A percentile compares a stretch with the other conserved stretches of the same genome.
These are phyloP conservation scores for Meloe dianella DNA, from an alignment of 2,888 invertebrate genomes.

Conservation along the genomic window DNA sequence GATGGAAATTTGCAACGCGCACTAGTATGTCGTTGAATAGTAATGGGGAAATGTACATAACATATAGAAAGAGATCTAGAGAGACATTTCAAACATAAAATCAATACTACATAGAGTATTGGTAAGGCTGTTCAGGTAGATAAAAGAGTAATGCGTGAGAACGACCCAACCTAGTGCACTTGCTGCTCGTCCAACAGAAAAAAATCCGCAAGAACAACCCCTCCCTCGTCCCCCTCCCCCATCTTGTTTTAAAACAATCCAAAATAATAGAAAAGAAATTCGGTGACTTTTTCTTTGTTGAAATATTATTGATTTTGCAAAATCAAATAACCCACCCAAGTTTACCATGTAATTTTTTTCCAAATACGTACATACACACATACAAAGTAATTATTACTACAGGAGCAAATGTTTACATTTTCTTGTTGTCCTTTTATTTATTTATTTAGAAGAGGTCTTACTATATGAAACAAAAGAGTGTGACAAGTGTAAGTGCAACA, in stretches of 20 bases:
- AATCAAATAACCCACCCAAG: constrained; percentile 18
- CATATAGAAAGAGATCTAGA: constrained; percentile 26
- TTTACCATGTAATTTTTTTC: constrained; percentile 43
- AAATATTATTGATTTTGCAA: background rate
- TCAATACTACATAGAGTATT: constrained; percentile 21
- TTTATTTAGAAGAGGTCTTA: constrained; percentile 52
- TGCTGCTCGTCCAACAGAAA: constrained; percentile 30
- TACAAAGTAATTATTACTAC: constrained; percentile 57
- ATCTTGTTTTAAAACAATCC: background rate
- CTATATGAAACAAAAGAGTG: constrained; percentile 57
- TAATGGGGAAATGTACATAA: constrained; percentile 19
- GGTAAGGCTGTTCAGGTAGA: constrained; percentile 27
- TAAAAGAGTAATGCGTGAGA: constrained; percentile 44
- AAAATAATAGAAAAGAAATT: background rate
- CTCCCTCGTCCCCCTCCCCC: background rate
- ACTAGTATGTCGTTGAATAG: constrained; percentile 26
- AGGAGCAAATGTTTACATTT: constrained; percentile 57
- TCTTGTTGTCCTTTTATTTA: constrained; percentile 28
- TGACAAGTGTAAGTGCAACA: constrained; percentile 57
- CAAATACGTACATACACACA: no score
- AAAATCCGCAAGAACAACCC: background rate
- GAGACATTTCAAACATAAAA: constrained; percentile 17
- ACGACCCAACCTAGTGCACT: constrained; percentile 43
- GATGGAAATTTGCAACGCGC: constrained; percentile 29
- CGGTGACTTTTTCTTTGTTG: background rate